Evolutionary conservation across 2,113 vertebrate genomes (phyloP), one percentile per base, ranked within the genome.

Genomic region (Upupa epops): DNA sequence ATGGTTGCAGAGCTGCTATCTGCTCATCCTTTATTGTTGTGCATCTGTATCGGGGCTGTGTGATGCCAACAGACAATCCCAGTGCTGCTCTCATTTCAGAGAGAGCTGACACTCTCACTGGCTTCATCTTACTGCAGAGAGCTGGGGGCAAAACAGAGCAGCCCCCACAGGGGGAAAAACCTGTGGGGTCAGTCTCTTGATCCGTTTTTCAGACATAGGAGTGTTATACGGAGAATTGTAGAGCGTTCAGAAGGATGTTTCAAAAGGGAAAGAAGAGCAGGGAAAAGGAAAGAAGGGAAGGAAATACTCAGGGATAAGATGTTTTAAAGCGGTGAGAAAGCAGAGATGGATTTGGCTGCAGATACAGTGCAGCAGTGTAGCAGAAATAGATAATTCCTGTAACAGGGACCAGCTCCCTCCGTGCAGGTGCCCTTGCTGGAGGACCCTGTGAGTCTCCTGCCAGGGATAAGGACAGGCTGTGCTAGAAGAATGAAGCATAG

Each of bases 21-120:
- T 65, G 26, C 85, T 91, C 4, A 5, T 73, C 82, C 79, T 25
- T 72, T 45, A 1, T 32, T 28, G 84, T 36, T 63, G 29, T 52
- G 51, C 77, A 63, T 80, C 88, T 66, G 75, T 66, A 68, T 46
- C 68, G 7, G 0, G 17, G 54, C 88, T 86, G 86, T 37, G 2
- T 28, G 80, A 25, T 82, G 82, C 94, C 74, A 51, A 31, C 56
- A 85, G 29, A 34, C 74, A 52, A 29, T 73, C 81, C 81, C 89
- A 82, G 87, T 0, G 8, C 75, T 88, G 82, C 34, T 94, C 36
- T 72, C 21, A 11, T 69, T 65, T 80, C 64, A 51, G 46, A 73
- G 75, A 61, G 69, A 85, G 71, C 74, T 95, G 83, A 83, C 72
- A 63, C 75, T 73, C 69, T 8, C 55, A 37, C 76, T 92, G 87